phyloP scores from a whole-genome alignment of 1,140 invertebrate genomes.

The Subanguina moxae region DNA sequence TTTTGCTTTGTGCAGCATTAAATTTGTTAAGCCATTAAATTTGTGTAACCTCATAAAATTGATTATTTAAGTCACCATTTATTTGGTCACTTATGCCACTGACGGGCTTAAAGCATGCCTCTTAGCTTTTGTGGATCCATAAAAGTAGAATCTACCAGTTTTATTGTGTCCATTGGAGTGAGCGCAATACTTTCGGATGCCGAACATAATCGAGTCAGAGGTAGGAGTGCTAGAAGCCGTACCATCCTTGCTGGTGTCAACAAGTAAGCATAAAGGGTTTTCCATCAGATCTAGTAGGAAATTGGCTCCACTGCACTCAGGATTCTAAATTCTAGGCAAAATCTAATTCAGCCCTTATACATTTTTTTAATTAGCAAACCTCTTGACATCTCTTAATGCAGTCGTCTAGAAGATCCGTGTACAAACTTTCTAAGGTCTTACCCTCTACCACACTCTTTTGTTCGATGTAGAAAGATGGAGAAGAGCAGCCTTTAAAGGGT shows the following conservation, averaged over 20 bases:
- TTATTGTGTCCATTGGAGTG: no score
- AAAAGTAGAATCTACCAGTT: no score
- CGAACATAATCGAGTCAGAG: conserved; percentile 14
- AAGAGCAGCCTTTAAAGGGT: background rate
- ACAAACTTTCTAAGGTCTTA: background rate
- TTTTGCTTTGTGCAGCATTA: no score
- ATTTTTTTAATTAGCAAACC: background rate
- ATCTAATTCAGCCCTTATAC: no score
- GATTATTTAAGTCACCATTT: no score
- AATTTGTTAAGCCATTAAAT: no score
- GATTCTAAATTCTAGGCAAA: conserved; percentile 22
- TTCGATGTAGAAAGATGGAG: conserved; percentile 18
- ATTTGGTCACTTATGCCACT: no score
- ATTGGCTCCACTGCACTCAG: conserved; percentile 20
- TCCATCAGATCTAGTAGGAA: conserved; percentile 17
- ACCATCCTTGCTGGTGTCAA: conserved; percentile 14
- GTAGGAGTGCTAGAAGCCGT: conserved; percentile 5
- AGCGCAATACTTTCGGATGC: conserved; percentile 14
- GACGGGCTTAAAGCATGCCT: no score
- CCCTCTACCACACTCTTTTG: conserved; percentile 16
- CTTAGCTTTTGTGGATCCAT: no score
- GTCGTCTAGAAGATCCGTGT: background rate
- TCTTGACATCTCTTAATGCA: conserved; percentile 8
- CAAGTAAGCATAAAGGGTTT: conserved; percentile 16
- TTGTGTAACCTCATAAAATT: no score